A percentile compares a stretch with the other conserved stretches of the same genome.
These are phyloP conservation scores for Rhinophrynus dorsalis DNA, from an alignment of 2,797 vertebrate genomes.

Conservation along the genomic window DNA sequence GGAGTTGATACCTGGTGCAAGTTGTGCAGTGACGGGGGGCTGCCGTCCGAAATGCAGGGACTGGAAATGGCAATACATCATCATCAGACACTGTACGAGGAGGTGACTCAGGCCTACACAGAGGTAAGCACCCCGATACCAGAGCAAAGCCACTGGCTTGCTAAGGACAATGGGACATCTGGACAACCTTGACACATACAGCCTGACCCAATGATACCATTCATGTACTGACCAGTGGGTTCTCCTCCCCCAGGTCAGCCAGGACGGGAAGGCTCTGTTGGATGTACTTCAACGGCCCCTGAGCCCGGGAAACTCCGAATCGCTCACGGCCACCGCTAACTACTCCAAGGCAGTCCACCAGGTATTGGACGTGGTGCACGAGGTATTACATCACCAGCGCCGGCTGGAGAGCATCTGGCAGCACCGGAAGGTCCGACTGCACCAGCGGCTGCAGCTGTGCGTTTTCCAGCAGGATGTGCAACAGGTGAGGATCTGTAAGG, in stretches of 20 bases:
- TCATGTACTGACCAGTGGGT: no score
- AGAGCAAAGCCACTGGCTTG: no score
- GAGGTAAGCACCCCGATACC: constrained; percentile 76
- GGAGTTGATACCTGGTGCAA: constrained; percentile 97
- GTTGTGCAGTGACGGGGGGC: constrained; percentile 93
- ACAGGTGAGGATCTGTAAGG: constrained; percentile 75
- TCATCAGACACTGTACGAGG: constrained; percentile 95
- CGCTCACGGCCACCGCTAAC: constrained; percentile 94
- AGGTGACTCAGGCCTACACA: constrained; percentile 95
- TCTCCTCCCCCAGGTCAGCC: constrained; percentile 81
- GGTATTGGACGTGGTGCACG: constrained; percentile 94
- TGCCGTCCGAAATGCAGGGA: constrained; percentile 94
- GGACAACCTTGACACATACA: no score
- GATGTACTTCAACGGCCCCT: constrained; percentile 95
- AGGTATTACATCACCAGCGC: constrained; percentile 93
- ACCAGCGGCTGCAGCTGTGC: constrained; percentile 95
- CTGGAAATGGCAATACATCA: constrained; percentile 95
- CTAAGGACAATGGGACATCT: no score
- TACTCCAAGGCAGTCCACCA: constrained; percentile 97
- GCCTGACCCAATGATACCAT: no score
- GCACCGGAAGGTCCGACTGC: constrained; percentile 92
- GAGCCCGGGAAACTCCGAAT: constrained; percentile 93
- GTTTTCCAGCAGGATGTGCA: constrained; percentile 98
- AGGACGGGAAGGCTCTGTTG: constrained; percentile 93
- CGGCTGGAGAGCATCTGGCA: constrained; percentile 97